Base-by-base conservation (phyloP, 2,888 invertebrate genomes). In the Hetaerina titia region DNA sequence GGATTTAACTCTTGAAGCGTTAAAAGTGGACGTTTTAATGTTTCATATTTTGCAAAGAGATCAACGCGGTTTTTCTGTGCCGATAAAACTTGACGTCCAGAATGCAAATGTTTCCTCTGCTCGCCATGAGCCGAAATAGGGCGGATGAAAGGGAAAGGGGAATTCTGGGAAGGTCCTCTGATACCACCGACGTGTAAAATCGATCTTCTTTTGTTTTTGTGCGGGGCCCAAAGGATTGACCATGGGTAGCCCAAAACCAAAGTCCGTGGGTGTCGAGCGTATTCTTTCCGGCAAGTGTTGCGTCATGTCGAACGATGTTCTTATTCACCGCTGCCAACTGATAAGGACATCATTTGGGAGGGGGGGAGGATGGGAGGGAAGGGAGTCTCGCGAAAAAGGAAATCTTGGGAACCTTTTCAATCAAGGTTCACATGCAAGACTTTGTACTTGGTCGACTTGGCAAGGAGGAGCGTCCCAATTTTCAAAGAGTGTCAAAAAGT, bases 401-500 rank as follows among this genome's bases (percentile, higher is more conserved):
- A n/a, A 45, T 31, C 81, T 31, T 81, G 81, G 31, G 81, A 81
- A 31, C 31, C 81, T 81, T 25, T 81, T 31, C 31, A 81, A n/a
- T 15, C 31, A 31, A 25, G 81, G 31, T 31, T 81, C 81, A 31
- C 81, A 81, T 31, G 31, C 31, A 15, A 45, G 25, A 5, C 22
- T 22, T 22, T 81, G 81, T 15, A 81, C 31, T 81, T 81, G 81
- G 11, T 31, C 81, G 81, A 81, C 81, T 81, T 81, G 31, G 31
- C 81, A 81, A 81, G 74, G 45, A 31, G 81, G 74, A 25, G 19
- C 74, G 25, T 81, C 81, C 81, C 81, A 81, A n/a, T 81, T 81
- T 81, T 31, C 81, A 81, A 45, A 74, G 25, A 25, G 81, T 31
- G 31, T 31, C 81, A 5, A 2, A 4, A 5, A 22, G 7, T 69